phyloP scores from a whole-genome alignment of 2,888 invertebrate species.

The Halocaridina rubra region DNA sequence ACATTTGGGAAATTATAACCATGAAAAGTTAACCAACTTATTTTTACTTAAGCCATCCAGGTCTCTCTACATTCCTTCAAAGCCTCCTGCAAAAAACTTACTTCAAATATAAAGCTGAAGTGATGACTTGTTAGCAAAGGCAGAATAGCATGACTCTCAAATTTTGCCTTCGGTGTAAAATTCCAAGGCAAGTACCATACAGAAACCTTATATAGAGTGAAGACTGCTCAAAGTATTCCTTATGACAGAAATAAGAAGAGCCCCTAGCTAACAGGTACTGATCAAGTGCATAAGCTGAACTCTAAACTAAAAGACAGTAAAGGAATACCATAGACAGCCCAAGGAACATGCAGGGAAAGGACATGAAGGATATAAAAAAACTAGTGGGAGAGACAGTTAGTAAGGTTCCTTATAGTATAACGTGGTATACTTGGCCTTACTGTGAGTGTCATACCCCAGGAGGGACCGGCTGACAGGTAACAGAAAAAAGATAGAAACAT shows the following conservation, averaged over 20 bases:
- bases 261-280: neutral
- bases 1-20: too few relatives aligned
- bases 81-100: too few relatives aligned
- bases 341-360: conserved; percentile 25
- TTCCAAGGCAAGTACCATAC: conserved; percentile 17
- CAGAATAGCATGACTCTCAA: too few relatives aligned
- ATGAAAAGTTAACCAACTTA: too few relatives aligned
- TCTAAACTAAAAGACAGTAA: neutral
- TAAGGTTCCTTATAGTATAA: conserved; percentile 58
- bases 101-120: too few relatives aligned
- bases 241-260: neutral
- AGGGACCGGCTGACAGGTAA: conserved; percentile 40
- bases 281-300: neutral
- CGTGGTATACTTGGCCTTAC: conserved; percentile 58
- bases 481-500: neutral
- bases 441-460: conserved; percentile 49
- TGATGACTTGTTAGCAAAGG: too few relatives aligned
- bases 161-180: too few relatives aligned
- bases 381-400: conserved; percentile 53
- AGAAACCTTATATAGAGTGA: neutral
- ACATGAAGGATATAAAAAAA: neutral
- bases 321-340: conserved; percentile 4
- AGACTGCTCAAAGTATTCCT: conserved; percentile 17
- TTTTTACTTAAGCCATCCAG: too few relatives aligned
- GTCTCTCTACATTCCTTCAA: too few relatives aligned